Conservation (phyloP, 2,113 vertebrate species). For the Tichodroma muraria region DNA sequence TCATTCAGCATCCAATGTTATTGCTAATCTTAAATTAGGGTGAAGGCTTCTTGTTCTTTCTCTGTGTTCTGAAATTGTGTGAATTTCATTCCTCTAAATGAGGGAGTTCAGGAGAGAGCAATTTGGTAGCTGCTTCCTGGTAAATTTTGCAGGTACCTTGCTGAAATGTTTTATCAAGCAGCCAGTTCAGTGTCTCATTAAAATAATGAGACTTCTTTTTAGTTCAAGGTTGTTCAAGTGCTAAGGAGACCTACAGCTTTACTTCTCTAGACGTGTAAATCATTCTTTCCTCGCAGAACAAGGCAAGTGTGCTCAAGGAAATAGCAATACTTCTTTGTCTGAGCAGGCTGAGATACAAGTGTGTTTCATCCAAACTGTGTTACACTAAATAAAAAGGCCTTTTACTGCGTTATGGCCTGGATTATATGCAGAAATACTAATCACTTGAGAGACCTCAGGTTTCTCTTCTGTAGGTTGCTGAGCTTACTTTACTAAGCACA, state of each 20-base stretch:
- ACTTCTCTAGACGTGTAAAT: background rate
- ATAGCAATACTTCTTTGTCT: background rate
- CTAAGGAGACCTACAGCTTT: conserved; percentile 12
- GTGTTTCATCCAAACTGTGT: background rate
- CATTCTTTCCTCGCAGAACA: background rate
- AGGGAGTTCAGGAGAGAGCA: background rate
- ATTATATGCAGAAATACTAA: background rate
- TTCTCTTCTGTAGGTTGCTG: background rate
- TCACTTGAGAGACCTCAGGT: background rate
- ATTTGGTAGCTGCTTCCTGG: background rate
- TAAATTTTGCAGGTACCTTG: background rate
- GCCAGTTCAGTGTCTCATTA: background rate
- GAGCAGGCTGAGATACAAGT: background rate
- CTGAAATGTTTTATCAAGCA: background rate
- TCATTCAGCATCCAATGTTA: background rate
- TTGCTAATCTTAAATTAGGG: background rate
- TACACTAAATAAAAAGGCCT: background rate
- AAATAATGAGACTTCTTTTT: background rate
- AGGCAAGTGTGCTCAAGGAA: background rate
- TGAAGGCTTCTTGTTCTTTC: background rate
- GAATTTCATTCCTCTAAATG: background rate
- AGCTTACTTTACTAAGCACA: background rate
- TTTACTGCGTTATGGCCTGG: background rate
- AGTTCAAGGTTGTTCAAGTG: background rate
- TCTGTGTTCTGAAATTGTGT: background rate